Conservation (phyloP, 2,113 vertebrate genomes). For the Picathartes gymnocephalus region DNA sequence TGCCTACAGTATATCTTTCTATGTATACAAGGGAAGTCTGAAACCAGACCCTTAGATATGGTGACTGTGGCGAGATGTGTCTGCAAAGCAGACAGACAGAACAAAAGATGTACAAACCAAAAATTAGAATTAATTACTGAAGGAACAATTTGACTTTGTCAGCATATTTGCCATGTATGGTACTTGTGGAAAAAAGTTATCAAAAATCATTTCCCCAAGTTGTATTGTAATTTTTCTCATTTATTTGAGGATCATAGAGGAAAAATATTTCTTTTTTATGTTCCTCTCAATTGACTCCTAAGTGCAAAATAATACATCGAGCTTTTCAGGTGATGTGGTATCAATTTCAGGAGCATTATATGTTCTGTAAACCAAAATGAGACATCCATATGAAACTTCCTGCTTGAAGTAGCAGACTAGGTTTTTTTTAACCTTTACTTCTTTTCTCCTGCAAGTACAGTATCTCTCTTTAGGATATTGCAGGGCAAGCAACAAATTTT, state of each 20-base stretch:
- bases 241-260: slow-evolving; percentile 14
- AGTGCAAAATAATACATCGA: slow-evolving; percentile 42
- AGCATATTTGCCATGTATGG: not conserved
- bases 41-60: not conserved
- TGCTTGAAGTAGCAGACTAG: not conserved
- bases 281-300: not conserved
- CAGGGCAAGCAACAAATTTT: not conserved
- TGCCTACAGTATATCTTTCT: not conserved
- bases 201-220: not conserved
- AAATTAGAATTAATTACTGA: not conserved
- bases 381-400: not conserved
- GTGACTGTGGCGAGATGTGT: not conserved
- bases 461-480: slow-evolving; percentile 16
- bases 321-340: slow-evolving; percentile 5
- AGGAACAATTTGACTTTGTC: not conserved
- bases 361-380: slow-evolving; percentile 33
- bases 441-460: not conserved
- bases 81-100: not conserved
- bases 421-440: not conserved
- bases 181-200: not conserved
- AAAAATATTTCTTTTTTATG: slow-evolving; percentile 31
- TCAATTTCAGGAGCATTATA: slow-evolving; percentile 35
- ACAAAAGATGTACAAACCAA: not conserved
- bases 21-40: not conserved
- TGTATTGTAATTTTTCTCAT: not conserved